phyloP scores from a whole-genome alignment of 1,140 invertebrate species.

The Tetragnatha versicolor region DNA sequence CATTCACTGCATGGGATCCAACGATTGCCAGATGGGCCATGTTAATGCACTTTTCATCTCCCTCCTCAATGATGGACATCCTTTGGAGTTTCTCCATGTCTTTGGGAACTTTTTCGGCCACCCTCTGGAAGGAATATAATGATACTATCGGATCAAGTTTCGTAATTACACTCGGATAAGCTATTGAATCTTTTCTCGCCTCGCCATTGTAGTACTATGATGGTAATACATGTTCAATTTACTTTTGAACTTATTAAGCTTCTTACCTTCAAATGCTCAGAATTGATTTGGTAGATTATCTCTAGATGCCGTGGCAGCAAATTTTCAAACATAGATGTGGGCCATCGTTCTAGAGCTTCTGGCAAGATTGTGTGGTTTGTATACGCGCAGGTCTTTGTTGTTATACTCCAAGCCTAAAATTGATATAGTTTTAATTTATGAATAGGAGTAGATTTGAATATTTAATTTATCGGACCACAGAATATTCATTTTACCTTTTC shows the following conservation, averaged over 20 bases:
- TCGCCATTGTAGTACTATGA: too few species aligned
- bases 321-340: conserved; percentile 83
- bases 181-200: too few species aligned
- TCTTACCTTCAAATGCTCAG: conserved; percentile 72
- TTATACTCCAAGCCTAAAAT: conserved; percentile 86
- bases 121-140: conserved; percentile 64
- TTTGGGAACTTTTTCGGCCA: conserved; percentile 80
- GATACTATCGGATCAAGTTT: too few species aligned
- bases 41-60: conserved; percentile 94
- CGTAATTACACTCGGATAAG: too few species aligned
- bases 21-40: conserved; percentile 98
- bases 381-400: conserved; percentile 88
- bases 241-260: too few species aligned
- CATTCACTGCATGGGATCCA: conserved; percentile 96
- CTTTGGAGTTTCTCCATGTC: conserved; percentile 85
- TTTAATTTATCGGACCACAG: too few species aligned
- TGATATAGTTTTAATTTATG: too few species aligned
- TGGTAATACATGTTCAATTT: too few species aligned
- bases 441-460: too few species aligned
- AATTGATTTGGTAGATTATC: conserved; percentile 98
- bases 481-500: conserved; percentile 72
- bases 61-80: conserved; percentile 96
- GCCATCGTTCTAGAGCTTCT: conserved; percentile 97
- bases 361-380: conserved; percentile 99
- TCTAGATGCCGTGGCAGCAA: conserved; percentile 94